Conservation (phyloP, 2,797 vertebrate genomes). For the Scarus forsteni region DNA sequence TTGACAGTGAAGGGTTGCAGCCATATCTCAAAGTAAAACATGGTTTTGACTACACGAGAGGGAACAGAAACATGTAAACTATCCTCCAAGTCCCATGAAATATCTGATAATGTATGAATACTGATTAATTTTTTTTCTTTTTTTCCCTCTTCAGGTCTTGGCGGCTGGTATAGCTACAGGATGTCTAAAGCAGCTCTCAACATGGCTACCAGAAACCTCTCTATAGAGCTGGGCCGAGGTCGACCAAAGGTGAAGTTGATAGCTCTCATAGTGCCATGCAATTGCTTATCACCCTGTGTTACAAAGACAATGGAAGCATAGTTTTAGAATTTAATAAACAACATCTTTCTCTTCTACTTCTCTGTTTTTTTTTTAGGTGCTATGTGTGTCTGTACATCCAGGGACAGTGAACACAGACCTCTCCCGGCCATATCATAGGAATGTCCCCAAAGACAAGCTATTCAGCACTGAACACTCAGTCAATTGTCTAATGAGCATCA, state of each 20-base stretch:
- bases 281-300: too few relatives aligned
- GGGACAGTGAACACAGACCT: conserved; percentile 80
- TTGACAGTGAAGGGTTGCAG: too few relatives aligned
- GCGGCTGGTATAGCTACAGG: conserved; percentile 83
- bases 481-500: conserved; percentile 72
- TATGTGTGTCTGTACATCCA: conserved; percentile 82
- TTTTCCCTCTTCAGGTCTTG: conserved; percentile 62
- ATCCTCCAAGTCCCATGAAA: not conserved
- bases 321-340: too few relatives aligned
- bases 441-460: conserved; percentile 74
- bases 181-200: conserved; percentile 85
- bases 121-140: not conserved
- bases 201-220: conserved; percentile 83
- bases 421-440: conserved; percentile 79
- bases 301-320: too few relatives aligned
- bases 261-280: not conserved
- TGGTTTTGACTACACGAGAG: not conserved
- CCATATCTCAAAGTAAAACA: too few relatives aligned
- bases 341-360: not conserved
- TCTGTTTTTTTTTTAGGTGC: conserved; percentile 53
- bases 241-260: conserved; percentile 64
- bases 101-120: not conserved
- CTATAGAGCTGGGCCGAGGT: conserved; percentile 77
- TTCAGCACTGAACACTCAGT: conserved; percentile 78
- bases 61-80: too few relatives aligned